Conservation (phyloP, 2,888 invertebrate species). For the Omphaloscelis lunosa region DNA sequence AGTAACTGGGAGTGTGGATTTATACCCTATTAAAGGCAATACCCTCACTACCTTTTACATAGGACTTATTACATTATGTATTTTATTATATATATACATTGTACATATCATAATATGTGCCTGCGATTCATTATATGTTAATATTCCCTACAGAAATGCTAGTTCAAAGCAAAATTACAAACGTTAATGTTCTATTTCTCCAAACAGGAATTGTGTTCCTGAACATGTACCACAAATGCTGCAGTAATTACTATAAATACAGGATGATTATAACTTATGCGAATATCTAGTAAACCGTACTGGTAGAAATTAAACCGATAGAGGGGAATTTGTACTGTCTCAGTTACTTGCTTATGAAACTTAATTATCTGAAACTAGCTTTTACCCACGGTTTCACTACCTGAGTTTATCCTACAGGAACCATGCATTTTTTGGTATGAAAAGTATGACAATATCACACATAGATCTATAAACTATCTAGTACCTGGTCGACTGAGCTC, state of each 20-base stretch:
- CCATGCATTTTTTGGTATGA: background rate
- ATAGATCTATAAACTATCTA: background rate
- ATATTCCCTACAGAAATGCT: slow-evolving; percentile 7
- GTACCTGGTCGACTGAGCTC: too few relatives aligned
- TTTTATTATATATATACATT: background rate
- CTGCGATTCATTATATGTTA: slow-evolving; percentile 8
- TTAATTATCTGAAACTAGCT: background rate
- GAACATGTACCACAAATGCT: slow-evolving; percentile 1
- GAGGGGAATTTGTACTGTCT: background rate
- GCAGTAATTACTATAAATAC: slow-evolving; percentile 18
- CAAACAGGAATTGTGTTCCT: background rate
- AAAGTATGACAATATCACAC: background rate
- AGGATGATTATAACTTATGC: background rate
- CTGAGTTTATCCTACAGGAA: background rate
- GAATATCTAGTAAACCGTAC: slow-evolving; percentile 7
- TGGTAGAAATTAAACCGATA: background rate
- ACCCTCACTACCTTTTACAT: background rate
- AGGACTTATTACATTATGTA: background rate
- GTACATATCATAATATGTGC: background rate
- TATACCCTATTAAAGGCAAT: background rate
- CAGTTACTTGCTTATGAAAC: background rate
- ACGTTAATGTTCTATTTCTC: background rate
- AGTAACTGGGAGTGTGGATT: background rate
- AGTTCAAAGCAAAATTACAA: slow-evolving; percentile 32
- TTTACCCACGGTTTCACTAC: too few relatives aligned